Conservation (phyloP, 2,888 invertebrate species). For the Nomada fabriciana region DNA sequence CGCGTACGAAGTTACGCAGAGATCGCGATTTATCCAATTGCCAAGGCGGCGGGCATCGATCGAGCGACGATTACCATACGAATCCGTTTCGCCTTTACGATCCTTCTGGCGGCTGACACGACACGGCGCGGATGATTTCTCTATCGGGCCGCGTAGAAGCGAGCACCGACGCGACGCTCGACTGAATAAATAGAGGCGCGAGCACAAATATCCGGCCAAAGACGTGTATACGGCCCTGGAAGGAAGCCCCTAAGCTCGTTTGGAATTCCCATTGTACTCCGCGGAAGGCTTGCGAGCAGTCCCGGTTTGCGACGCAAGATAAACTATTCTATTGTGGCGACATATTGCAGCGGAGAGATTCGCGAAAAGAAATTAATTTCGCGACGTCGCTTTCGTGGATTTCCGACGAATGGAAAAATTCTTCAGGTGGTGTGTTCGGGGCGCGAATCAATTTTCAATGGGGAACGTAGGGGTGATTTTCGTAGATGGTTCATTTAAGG, state of each 20-base stretch:
- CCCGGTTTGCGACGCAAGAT: conserved; percentile 45
- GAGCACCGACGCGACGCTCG: conserved; percentile 4
- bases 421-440: background rate
- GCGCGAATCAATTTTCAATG: background rate
- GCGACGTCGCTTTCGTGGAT: background rate
- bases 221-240: conserved; percentile 40
- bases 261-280: conserved; percentile 69
- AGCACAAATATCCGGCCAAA: conserved; percentile 43
- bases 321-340: conserved; percentile 53
- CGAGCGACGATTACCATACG: conserved; percentile 53
- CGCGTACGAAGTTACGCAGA: background rate
- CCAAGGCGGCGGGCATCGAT: conserved; percentile 24
- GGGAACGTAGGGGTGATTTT: too few relatives aligned
- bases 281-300: conserved; percentile 32
- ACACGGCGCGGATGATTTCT: conserved; percentile 41
- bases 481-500: too few relatives aligned
- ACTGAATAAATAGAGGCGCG: conserved; percentile 45
- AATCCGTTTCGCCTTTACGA: conserved; percentile 49
- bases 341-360: conserved; percentile 27
- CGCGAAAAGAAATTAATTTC: conserved; percentile 57
- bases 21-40: background rate
- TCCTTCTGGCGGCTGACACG: conserved; percentile 45
- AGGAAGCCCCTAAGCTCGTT: conserved; percentile 68
- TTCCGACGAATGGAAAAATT: background rate
- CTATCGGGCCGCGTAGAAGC: conserved; percentile 16